Conservation (phyloP, 2,888 invertebrate genomes). For the Drosophila pegasa region DNA sequence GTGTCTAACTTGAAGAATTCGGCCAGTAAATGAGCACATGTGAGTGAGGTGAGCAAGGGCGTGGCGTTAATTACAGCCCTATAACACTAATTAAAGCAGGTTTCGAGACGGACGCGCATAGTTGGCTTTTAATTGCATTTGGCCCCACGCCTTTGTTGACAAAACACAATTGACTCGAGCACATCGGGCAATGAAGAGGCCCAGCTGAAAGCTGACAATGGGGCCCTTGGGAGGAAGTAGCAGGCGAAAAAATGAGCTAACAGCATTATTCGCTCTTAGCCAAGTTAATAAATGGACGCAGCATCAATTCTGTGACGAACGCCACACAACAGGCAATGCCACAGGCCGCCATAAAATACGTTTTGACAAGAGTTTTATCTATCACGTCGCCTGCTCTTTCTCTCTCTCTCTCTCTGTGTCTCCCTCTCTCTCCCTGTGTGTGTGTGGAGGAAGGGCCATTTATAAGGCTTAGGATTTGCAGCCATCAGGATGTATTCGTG, state of each 20-base stretch:
- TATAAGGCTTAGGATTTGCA: slow-evolving; percentile 76
- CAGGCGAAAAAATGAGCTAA: slow-evolving; percentile 70
- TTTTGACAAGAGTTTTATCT: slow-evolving; percentile 79
- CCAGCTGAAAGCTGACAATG: slow-evolving; percentile 46
- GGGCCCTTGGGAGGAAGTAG: slow-evolving; percentile 54
- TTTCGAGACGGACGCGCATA: slow-evolving; percentile 33
- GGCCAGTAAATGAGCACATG: slow-evolving; percentile 60
- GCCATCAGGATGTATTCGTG: slow-evolving; percentile 48
- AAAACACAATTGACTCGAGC: slow-evolving; percentile 50
- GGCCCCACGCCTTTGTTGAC: slow-evolving; percentile 59
- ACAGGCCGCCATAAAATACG: slow-evolving; percentile 64
- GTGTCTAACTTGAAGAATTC: slow-evolving; percentile 61
- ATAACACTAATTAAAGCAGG: slow-evolving; percentile 67
- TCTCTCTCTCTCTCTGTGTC: slow-evolving; percentile 39
- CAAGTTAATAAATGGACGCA: slow-evolving; percentile 49
- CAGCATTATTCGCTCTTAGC: slow-evolving; percentile 65
- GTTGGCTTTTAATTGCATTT: slow-evolving; percentile 67
- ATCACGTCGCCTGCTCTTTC: slow-evolving; percentile 61
- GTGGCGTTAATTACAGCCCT: slow-evolving; percentile 66
- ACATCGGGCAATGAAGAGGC: slow-evolving; percentile 44
- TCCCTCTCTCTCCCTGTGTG: slow-evolving; percentile 43
- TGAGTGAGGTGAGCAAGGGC: slow-evolving; percentile 22
- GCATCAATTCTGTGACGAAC: slow-evolving; percentile 66
- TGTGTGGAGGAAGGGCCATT: slow-evolving; percentile 58
- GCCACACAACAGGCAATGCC: slow-evolving; percentile 34